phyloP scores from a whole-genome alignment of 2,888 invertebrate genomes.

The Sinelater perroti region DNA sequence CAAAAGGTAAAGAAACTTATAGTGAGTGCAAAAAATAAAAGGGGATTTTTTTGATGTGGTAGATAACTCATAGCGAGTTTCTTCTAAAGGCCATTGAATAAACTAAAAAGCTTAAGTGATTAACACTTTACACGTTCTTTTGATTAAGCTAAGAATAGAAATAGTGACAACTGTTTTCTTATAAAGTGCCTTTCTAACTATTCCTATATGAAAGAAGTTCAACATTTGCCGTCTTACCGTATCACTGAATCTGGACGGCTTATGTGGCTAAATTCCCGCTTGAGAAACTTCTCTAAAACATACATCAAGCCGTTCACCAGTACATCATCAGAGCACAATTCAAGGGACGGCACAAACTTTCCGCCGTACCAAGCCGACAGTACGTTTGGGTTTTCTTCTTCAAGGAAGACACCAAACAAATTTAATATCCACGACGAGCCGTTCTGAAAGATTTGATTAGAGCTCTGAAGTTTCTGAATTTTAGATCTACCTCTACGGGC shows the following conservation, averaged over 20 bases:
- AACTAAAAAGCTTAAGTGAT: too few relatives aligned
- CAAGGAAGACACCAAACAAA: conserved; percentile 72
- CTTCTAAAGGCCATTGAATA: too few relatives aligned
- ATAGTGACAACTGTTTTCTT: too few relatives aligned
- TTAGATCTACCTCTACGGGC: conserved; percentile 11
- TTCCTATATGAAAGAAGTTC: too few relatives aligned
- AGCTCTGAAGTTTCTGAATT: neutral
- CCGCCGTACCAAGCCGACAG: conserved; percentile 77
- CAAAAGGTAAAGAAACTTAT: too few relatives aligned
- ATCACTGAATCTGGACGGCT: conserved; percentile 59
- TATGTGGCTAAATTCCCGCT: conserved; percentile 61
- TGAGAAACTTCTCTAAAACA: conserved; percentile 65
- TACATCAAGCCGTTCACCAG: conserved; percentile 63
- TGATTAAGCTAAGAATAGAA: too few relatives aligned
- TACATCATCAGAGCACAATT: conserved; percentile 65
- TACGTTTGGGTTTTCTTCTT: conserved; percentile 69
- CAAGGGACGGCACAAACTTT: conserved; percentile 69
- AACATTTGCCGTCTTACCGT: too few relatives aligned
- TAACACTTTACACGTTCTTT: too few relatives aligned
- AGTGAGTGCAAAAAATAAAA: too few relatives aligned
- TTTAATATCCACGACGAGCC: conserved; percentile 67
- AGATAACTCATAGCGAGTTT: too few relatives aligned
- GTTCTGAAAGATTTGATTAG: conserved; percentile 7
- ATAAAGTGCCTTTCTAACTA: too few relatives aligned
- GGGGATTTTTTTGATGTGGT: too few relatives aligned